These are phyloP conservation scores for Coenonympha arcania DNA, from an alignment of 2,888 invertebrate species.

Conservation along the genomic window DNA sequence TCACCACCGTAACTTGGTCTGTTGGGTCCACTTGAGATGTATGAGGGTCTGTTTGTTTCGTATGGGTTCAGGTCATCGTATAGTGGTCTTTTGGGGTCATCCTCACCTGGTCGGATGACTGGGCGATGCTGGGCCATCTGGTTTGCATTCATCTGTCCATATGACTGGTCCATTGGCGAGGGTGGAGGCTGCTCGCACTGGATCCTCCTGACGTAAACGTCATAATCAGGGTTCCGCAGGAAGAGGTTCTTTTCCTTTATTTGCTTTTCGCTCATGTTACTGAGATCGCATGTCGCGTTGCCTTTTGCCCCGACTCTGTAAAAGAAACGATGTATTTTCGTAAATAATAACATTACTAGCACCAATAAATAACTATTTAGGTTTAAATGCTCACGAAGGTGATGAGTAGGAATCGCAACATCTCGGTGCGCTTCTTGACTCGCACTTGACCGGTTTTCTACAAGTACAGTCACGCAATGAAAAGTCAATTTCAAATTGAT, in stretches of 20 bases:
- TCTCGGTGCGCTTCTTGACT: too few relatives aligned
- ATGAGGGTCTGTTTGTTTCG: slow-evolving; percentile 33
- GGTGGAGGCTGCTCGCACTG: slow-evolving; percentile 63
- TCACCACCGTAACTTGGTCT: slow-evolving; percentile 37
- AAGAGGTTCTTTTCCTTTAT: slow-evolving; percentile 50
- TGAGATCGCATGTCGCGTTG: slow-evolving; percentile 62
- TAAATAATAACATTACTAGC: not conserved
- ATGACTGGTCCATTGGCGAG: slow-evolving; percentile 47
- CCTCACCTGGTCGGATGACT: slow-evolving; percentile 50
- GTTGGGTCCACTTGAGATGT: slow-evolving; percentile 26
- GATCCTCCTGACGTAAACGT: slow-evolving; percentile 56
- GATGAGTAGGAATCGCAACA: too few relatives aligned
- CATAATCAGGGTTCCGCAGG: slow-evolving; percentile 57
- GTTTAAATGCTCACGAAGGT: too few relatives aligned
- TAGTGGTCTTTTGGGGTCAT: slow-evolving; percentile 48
- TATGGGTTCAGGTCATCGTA: slow-evolving; percentile 43
- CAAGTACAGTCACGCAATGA: too few relatives aligned
- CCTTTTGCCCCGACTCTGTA: slow-evolving; percentile 67
- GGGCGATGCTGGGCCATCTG: slow-evolving; percentile 56
- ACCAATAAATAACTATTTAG: too few relatives aligned
- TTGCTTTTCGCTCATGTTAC: slow-evolving; percentile 51
- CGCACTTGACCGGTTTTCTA: too few relatives aligned
- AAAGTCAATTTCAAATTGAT: too few relatives aligned
- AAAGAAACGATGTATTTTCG: not conserved
- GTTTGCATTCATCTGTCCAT: slow-evolving; percentile 41